Base-by-base conservation (phyloP, 2,113 vertebrate species). In the Thalassoma bifasciatum region DNA sequence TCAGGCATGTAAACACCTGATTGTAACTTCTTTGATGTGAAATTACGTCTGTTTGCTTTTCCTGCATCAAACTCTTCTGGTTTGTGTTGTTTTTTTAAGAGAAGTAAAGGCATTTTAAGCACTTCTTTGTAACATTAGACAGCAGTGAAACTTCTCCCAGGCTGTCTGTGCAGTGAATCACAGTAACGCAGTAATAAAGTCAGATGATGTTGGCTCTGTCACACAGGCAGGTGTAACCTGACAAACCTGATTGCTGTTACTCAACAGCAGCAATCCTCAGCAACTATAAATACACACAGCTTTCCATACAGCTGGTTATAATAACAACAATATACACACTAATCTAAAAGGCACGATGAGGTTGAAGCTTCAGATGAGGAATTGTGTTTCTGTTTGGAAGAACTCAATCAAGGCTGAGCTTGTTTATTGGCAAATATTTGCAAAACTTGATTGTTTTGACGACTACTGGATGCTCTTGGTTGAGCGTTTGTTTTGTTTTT, bases 401-500 rank as follows among this genome's bases (percentile, higher is more conserved):
- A 37, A 60, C 40, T 10, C 46, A 21, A 6, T 46, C 11, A 11
- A 36, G 42, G 8, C 46, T 24, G 9, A 49, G 12, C 36, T 51
- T 46, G 51, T 65, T 66, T 58, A 62, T 36, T 73, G 24, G 34
- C 22, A 61, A 14, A 59, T 67, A 23, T 5, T 21, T 26, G 30
- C 24, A 26, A 10, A 34, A 51, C 57, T 37, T 26, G 8, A 40
- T 52, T 75, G 46, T 66, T 73, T 65, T 65, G 46, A 64, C 21
- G 34, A 24, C 42, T 57, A 30, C 40, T 42, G 11, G 44, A 46
- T 46, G 44, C 44, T 46, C 17, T 46, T 46, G n/a, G 42, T 12
- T 30, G 62, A 44, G 50, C 61, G 38, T 76, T 72, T 59, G 24
- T 68, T 83, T 53, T 61, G 19, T 47, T 81, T 58, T 59, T 50